Base-by-base conservation (phyloP, 2,797 vertebrate species). In the Lepus townsendii region DNA sequence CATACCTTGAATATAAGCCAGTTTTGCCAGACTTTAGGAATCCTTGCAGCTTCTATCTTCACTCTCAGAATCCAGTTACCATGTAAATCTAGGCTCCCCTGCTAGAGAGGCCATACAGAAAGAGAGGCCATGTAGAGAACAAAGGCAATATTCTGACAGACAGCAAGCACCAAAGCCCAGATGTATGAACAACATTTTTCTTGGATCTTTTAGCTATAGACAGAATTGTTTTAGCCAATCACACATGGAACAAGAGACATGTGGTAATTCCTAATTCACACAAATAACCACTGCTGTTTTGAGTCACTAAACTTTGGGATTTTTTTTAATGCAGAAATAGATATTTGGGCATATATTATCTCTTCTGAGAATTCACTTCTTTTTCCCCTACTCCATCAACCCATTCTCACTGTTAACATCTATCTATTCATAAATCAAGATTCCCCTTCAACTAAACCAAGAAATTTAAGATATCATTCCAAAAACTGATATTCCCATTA, bases 321-420 rank as follows among this genome's bases (percentile, higher is more conserved):
- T 11, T 30, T 30, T 35, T 90, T 93, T 91, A 83, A 60, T 30
- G 3, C 32, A 72, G 52, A 94, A 92, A 78, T 60, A 80, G n/a
- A 12, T 68, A 60, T 76, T 1, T 69, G 38, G 80, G 95, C 8
- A 90, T 60, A 84, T 24, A 68, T 77, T 30, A 60, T 72, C 16
- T 75, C 47, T 57, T 76, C 63, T 93, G 83, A 88, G 22, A 93
- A 86, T 62, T 82, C 57, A 76, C 24, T 90, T 88, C 8, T 82
- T 88, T 68, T 80, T 54, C 17, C 10, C 17, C 10, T 86, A 16
- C 5, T 88, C 62, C 12, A 94, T 77, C 52, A 85, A 94, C 27
- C 12, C n/a, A 77, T 3, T 0, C 17, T 91, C 32, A 92, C 4
- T 91, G 27, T 80, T 72, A 97, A 95, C 94, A 76, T 79, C 19